Evolutionary conservation across 37 sponge, comb jelly and placozoan species (phyloP).

Genomic region (Hormiphora californensis): DNA sequence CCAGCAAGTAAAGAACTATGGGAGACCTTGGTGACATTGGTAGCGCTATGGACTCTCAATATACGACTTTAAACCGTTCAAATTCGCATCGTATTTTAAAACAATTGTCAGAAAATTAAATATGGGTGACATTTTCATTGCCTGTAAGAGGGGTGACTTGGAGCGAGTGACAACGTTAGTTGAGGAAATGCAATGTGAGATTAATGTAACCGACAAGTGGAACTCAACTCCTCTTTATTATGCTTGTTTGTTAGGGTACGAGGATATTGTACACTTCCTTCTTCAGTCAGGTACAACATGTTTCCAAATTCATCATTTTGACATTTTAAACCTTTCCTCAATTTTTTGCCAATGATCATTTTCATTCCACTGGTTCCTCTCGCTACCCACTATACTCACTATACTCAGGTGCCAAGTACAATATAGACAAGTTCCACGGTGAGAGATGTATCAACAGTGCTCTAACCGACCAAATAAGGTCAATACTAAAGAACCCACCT

Average conservation of each 20-base stretch:
- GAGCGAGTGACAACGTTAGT: not conserved
- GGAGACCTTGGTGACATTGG: too few relatives aligned
- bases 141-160: constrained; percentile 26
- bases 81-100: too few relatives aligned
- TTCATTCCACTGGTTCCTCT: too few relatives aligned
- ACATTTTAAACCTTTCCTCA: too few relatives aligned
- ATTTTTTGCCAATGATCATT: too few relatives aligned
- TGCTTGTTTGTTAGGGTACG: constrained; percentile 29
- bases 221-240: constrained; percentile 43
- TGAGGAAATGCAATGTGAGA: constrained; percentile 37
- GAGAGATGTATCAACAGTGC: constrained; percentile 45
- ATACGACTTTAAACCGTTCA: too few relatives aligned
- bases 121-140: constrained; percentile 29
- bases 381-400: too few relatives aligned
- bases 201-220: constrained; percentile 51
- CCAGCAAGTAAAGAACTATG: too few relatives aligned
- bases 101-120: too few relatives aligned
- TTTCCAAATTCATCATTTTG: too few relatives aligned
- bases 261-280: constrained; percentile 32
- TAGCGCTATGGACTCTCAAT: too few relatives aligned
- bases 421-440: constrained; percentile 1
- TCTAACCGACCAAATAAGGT: constrained; percentile 1
- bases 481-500: constrained; percentile 9
- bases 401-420: constrained; percentile 1
- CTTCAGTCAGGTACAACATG: too few relatives aligned